These are phyloP conservation scores for Beris morrisii DNA, from an alignment of 2,888 invertebrate genomes.

Conservation along the genomic window DNA sequence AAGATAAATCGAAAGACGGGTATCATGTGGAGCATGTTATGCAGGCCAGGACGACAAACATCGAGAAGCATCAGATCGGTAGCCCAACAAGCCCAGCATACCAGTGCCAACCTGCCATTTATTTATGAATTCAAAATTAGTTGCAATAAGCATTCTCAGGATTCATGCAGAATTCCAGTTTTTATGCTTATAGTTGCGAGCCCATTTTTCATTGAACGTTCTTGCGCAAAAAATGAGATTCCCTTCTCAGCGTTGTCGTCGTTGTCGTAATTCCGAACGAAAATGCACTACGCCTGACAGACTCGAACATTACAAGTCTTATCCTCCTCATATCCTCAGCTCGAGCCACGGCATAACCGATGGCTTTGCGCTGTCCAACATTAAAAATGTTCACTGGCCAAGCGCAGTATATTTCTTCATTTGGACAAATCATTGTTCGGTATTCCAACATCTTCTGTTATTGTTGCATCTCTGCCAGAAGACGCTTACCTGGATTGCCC, in stretches of 20 bases:
- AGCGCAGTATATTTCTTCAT: conserved; percentile 31
- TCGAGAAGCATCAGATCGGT: neutral
- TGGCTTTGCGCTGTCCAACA: conserved; percentile 21
- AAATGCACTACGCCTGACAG: too few species aligned
- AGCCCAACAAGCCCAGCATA: conserved; percentile 17
- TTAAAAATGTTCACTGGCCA: conserved; percentile 22
- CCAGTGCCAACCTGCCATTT: conserved; percentile 23
- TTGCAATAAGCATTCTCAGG: conserved; percentile 26
- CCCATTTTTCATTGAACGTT: conserved; percentile 28
- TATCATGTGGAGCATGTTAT: conserved; percentile 27
- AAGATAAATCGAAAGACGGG: conserved; percentile 23
- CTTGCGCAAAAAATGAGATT: conserved; percentile 10
- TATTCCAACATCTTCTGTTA: conserved; percentile 24
- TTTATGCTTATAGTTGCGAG: conserved; percentile 16
- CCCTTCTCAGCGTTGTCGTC: conserved; percentile 16
- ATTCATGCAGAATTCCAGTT: conserved; percentile 28
- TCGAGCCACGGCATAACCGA: too few species aligned
- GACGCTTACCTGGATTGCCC: too few species aligned
- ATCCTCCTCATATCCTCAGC: too few species aligned
- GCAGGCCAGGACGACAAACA: conserved; percentile 13
- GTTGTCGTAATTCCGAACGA: conserved; percentile 15
- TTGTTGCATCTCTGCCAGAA: conserved; percentile 12
- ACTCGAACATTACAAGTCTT: too few species aligned
- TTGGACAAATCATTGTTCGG: conserved; percentile 34
- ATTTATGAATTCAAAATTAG: conserved; percentile 32